Evolutionary conservation across 1,140 invertebrate genomes (phyloP).

Genomic region (Anthonomus grandis): DNA sequence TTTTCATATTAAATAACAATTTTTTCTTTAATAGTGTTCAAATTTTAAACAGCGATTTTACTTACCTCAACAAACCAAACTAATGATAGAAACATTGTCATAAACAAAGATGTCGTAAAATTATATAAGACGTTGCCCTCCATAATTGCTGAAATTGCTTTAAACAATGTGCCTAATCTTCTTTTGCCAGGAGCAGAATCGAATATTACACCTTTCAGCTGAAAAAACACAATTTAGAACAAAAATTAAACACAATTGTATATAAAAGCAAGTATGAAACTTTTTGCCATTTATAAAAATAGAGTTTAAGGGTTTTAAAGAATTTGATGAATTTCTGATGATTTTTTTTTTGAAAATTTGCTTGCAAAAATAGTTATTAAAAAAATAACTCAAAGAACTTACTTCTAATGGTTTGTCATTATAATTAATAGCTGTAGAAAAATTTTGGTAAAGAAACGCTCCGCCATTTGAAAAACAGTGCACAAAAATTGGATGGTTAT

Average conservation of each 20-base stretch:
- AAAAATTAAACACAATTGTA: too few relatives aligned
- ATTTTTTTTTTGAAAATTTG: background rate
- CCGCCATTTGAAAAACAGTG: constrained; percentile 82
- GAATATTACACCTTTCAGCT: constrained; percentile 71
- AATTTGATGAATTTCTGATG: too few relatives aligned
- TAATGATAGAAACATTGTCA: constrained; percentile 57
- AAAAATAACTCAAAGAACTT: background rate
- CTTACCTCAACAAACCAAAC: constrained; percentile 59
- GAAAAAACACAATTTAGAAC: constrained; percentile 33
- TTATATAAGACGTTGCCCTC: constrained; percentile 54
- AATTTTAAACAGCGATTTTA: background rate
- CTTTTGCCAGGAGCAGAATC: constrained; percentile 70
- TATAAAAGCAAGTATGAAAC: too few relatives aligned
- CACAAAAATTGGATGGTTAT: constrained; percentile 70
- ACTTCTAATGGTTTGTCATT: constrained; percentile 52
- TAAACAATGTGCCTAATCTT: constrained; percentile 55
- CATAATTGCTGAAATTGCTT: constrained; percentile 60
- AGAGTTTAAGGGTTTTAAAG: too few relatives aligned
- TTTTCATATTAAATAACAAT: background rate
- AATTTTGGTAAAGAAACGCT: constrained; percentile 64
- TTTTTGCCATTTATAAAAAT: too few relatives aligned
- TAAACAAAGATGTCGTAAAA: constrained; percentile 53
- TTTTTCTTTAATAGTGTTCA: background rate
- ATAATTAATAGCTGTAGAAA: constrained; percentile 57
- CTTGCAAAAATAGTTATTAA: too few relatives aligned